These are phyloP conservation scores for Agrochola lychnidis DNA, from an alignment of 2,888 invertebrate genomes.

Conservation along the genomic window DNA sequence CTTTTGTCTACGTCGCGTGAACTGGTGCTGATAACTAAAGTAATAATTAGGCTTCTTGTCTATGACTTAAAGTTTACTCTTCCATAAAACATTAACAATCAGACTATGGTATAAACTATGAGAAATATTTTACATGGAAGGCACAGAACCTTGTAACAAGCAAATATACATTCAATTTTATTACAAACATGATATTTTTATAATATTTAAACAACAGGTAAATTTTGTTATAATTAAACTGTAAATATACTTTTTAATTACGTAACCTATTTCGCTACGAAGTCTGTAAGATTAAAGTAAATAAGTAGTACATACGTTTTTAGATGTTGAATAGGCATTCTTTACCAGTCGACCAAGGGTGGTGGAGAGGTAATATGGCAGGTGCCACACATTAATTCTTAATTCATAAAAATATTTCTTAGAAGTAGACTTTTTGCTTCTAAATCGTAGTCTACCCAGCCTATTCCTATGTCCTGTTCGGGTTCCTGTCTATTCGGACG, in stretches of 20 bases:
- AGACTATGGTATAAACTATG: not conserved
- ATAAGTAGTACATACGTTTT: not conserved
- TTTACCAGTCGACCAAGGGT: not conserved
- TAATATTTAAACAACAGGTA: constrained; percentile 17
- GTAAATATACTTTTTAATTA: constrained; percentile 7
- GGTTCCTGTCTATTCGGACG: too few relatives aligned
- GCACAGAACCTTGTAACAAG: constrained; percentile 37
- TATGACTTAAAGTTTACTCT: constrained; percentile 3
- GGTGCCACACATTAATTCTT: not conserved
- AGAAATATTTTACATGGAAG: constrained; percentile 30
- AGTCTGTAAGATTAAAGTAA: constrained; percentile 1
- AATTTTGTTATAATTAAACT: not conserved
- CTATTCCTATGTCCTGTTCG: too few relatives aligned
- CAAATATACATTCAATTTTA: not conserved
- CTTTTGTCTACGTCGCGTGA: constrained; percentile 20
- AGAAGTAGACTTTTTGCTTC: not conserved
- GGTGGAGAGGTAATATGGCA: not conserved
- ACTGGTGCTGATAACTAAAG: constrained; percentile 49
- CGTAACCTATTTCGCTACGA: not conserved
- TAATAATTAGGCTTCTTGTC: constrained; percentile 4
- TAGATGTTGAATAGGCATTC: not conserved
- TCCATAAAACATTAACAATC: constrained; percentile 14
- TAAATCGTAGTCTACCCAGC: not conserved
- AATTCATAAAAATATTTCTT: not conserved
- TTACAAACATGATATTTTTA: constrained; percentile 19